Evolutionary conservation across 2,888 invertebrate species (phyloP).

Genomic region (Globia sparganii): DNA sequence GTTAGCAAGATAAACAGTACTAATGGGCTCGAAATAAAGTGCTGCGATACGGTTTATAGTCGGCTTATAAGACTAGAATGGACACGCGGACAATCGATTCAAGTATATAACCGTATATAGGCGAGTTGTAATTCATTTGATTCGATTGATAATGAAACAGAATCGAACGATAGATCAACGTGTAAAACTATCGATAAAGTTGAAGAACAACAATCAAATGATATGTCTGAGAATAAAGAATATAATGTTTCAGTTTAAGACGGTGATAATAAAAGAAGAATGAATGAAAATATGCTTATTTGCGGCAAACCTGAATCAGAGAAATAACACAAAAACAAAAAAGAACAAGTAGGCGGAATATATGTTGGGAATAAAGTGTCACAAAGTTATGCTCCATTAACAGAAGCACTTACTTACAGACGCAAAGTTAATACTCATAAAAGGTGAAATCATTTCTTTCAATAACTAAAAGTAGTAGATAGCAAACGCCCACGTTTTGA

Average conservation of each 20-base stretch:
- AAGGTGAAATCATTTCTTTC: slow-evolving; percentile 24
- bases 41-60: slow-evolving; percentile 7
- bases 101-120: slow-evolving; percentile 8
- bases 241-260: not conserved
- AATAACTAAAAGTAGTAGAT: slow-evolving; percentile 21
- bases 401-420: not conserved
- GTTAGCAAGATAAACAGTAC: slow-evolving; percentile 57
- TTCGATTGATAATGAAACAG: slow-evolving; percentile 14
- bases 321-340: too few relatives aligned
- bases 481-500: slow-evolving; percentile 34
- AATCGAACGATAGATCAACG: slow-evolving; percentile 5
- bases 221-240: not conserved
- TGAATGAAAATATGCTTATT: too few relatives aligned
- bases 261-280: not conserved
- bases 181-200: not conserved
- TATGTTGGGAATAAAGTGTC: not conserved
- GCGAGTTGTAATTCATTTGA: slow-evolving; percentile 10
- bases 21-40: slow-evolving; percentile 36
- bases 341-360: too few relatives aligned
- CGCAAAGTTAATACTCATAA: slow-evolving; percentile 6
- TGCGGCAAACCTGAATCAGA: too few relatives aligned
- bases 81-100: not conserved
- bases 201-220: not conserved
- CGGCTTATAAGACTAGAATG: not conserved
- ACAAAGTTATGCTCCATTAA: not conserved